phyloP scores from a whole-genome alignment of 1,140 invertebrate genomes.

The Drosophila nigromelanica region DNA sequence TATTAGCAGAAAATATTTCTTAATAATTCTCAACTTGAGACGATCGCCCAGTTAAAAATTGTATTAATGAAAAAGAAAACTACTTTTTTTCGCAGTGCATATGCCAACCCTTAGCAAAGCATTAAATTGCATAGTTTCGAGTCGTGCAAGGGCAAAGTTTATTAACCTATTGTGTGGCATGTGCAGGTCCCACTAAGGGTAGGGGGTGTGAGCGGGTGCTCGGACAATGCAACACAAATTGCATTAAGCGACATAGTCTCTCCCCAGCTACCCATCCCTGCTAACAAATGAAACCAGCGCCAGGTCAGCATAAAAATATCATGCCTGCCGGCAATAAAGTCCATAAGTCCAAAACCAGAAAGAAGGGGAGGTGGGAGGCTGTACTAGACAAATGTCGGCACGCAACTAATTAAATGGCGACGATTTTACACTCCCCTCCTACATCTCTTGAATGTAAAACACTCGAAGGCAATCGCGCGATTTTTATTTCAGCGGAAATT shows the following conservation, averaged over 20 bases:
- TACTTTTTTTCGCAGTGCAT: background rate
- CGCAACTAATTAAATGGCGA: slow-evolving; percentile 50
- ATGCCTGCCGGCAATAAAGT: slow-evolving; percentile 32
- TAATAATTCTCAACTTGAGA: no score
- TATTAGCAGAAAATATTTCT: background rate
- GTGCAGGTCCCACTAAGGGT: background rate
- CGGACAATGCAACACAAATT: slow-evolving; percentile 34
- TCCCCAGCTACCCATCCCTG: background rate
- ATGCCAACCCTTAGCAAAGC: slow-evolving; percentile 2
- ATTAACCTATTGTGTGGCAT: slow-evolving; percentile 44
- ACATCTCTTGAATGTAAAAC: background rate
- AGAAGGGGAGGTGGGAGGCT: background rate
- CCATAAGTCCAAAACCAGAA: background rate
- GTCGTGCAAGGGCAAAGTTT: slow-evolving; percentile 48
- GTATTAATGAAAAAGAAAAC: no score
- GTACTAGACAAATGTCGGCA: slow-evolving; percentile 14
- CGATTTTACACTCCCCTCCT: background rate
- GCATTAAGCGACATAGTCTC: slow-evolving; percentile 26
- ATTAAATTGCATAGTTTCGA: slow-evolving; percentile 24
- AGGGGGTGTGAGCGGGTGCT: background rate
- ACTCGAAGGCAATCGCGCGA: background rate
- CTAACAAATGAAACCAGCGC: background rate
- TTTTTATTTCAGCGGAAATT: slow-evolving; percentile 35
- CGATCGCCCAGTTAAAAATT: no score
- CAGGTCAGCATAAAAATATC: slow-evolving; percentile 47